Percentiles rank a stretch among this genome's conserved stretches.
These are phyloP conservation scores for Nymphalis io DNA, from an alignment of 1,140 invertebrate species.

Conservation along the genomic window DNA sequence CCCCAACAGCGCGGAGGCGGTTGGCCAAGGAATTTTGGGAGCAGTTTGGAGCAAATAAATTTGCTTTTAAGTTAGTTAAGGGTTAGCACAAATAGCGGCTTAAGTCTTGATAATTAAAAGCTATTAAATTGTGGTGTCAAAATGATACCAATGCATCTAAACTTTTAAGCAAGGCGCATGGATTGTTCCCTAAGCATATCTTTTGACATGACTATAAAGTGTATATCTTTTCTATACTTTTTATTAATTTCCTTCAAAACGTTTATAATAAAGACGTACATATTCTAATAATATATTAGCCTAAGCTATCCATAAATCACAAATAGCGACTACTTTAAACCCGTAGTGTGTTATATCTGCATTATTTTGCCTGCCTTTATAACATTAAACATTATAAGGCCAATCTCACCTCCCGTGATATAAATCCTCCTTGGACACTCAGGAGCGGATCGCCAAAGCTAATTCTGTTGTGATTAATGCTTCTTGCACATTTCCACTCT, in stretches of 20 bases:
- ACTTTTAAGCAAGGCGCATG: no score
- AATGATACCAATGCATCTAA: no score
- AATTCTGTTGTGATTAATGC: conserved; percentile 80
- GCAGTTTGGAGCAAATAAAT: conserved; percentile 16
- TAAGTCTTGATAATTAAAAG: no score
- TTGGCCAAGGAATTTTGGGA: conserved; percentile 46
- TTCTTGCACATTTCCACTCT: conserved; percentile 75
- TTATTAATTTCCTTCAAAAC: conserved; percentile 1
- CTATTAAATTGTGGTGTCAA: neutral
- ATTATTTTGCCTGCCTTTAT: conserved; percentile 54
- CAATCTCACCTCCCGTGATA: conserved; percentile 55
- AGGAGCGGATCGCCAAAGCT: conserved; percentile 78
- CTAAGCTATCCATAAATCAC: conserved; percentile 46
- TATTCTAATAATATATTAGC: conserved; percentile 18
- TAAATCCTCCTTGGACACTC: conserved; percentile 75
- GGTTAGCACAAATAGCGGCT: neutral
- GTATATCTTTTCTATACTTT: neutral
- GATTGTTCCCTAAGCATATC: no score
- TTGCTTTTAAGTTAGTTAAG: conserved; percentile 20
- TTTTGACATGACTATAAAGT: no score
- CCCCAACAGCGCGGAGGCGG: conserved; percentile 66
- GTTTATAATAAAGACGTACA: neutral
- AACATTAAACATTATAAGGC: conserved; percentile 56
- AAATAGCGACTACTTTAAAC: conserved; percentile 39
- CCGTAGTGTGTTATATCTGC: conserved; percentile 42